Conservation (phyloP, 2,113 vertebrate genomes). For the Zosterops lateralis region DNA sequence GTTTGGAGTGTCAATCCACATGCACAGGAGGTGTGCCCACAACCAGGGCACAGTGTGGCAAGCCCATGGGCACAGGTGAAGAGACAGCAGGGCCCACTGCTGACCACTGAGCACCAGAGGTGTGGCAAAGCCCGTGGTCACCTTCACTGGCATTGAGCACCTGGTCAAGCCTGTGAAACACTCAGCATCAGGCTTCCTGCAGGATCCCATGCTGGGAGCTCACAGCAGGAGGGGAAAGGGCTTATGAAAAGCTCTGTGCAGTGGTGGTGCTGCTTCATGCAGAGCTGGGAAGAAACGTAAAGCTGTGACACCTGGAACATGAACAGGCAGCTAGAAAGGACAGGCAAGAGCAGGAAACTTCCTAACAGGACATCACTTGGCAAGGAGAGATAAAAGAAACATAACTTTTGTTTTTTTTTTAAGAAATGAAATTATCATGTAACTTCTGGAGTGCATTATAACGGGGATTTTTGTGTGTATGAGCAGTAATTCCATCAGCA, state of each 20-base stretch:
- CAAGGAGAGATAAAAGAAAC: background rate
- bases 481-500: background rate
- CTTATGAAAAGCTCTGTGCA: background rate
- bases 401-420: background rate
- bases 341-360: background rate
- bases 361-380: background rate
- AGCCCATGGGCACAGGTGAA: accelerated
- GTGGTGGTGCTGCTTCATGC: accelerated
- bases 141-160: accelerated
- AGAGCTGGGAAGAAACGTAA: background rate
- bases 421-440: background rate
- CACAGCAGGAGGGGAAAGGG: background rate
- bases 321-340: background rate
- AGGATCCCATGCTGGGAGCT: background rate
- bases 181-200: background rate
- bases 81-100: background rate
- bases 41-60: accelerated
- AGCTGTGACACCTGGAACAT: background rate
- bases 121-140: accelerated
- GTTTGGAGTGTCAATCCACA: accelerated
- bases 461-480: accelerated
- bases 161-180: background rate
- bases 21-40: background rate
- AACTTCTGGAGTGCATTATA: background rate
- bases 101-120: background rate